These are phyloP conservation scores for Etia nguti DNA, from an alignment of 2,113 vertebrate genomes.

Conservation along the genomic window DNA sequence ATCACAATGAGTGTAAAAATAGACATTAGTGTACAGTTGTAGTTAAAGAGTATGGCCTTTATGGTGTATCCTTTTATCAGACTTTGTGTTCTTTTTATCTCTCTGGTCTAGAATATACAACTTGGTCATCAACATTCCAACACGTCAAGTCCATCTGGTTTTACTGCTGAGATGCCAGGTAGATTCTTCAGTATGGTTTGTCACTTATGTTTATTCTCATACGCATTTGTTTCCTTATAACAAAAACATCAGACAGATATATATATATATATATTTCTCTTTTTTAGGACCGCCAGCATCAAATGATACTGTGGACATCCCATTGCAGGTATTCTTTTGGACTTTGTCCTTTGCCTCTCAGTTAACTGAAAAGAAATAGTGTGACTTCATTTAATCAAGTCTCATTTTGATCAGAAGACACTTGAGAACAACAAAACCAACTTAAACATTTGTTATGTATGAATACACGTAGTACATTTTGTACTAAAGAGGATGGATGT, in stretches of 20 bases:
- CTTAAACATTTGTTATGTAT: background rate
- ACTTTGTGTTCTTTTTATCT: background rate
- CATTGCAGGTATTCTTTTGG: background rate
- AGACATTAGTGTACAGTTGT: background rate
- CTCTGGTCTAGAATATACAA: background rate
- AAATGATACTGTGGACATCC: background rate
- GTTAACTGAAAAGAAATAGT: background rate
- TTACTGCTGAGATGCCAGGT: background rate
- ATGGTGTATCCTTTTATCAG: background rate
- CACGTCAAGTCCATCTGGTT: rapidly evolving
- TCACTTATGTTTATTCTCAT: background rate
- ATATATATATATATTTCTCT: background rate
- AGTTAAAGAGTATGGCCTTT: background rate
- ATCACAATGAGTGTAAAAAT: rapidly evolving
- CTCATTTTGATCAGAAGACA: background rate
- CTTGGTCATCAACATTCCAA: background rate
- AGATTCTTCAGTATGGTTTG: background rate
- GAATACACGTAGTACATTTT: rapidly evolving
- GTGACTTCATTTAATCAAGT: background rate
- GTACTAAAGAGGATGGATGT: background rate
- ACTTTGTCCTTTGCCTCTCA: background rate
- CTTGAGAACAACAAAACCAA: background rate
- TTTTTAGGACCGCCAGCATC: background rate
- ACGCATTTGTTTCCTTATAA: background rate
- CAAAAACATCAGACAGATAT: background rate